Evolutionary conservation across 2,113 vertebrate genomes (phyloP).

Genomic region (Corythoichthys haematopterus): DNA sequence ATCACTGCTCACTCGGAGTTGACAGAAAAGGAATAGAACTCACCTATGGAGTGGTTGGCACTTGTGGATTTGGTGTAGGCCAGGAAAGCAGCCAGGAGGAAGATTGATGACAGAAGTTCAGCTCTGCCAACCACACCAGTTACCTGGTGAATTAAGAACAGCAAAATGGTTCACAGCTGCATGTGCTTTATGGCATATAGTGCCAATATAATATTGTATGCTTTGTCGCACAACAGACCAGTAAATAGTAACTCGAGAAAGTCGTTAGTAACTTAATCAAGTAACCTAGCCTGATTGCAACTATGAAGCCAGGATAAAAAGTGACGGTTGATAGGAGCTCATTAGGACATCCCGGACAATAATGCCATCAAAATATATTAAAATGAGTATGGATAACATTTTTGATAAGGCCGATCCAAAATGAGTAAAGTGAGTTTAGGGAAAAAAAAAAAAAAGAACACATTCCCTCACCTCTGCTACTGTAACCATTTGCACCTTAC

Average conservation of each 20-base stretch:
- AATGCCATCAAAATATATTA: neutral
- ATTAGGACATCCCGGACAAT: neutral
- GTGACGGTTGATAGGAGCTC: neutral
- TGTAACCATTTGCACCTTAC: too few species aligned
- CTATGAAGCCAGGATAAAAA: neutral
- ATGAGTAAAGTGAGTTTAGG: neutral
- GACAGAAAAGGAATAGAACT: conserved; percentile 14
- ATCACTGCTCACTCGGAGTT: too few species aligned
- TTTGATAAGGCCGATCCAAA: neutral
- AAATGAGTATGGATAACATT: neutral
- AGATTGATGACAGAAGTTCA: conserved; percentile 94
- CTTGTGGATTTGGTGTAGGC: conserved; percentile 93
- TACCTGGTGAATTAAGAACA: conserved; percentile 68
- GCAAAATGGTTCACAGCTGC: neutral
- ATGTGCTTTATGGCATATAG: neutral
- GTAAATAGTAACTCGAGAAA: too few species aligned
- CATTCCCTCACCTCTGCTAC: too few species aligned
- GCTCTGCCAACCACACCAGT: conserved; percentile 96
- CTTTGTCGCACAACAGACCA: neutral
- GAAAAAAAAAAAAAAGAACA: neutral
- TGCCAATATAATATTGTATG: neutral
- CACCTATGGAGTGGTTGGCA: conserved; percentile 87
- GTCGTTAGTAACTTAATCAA: too few species aligned
- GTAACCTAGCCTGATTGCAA: neutral
- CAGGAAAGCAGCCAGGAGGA: conserved; percentile 91